A percentile compares a stretch with the other conserved stretches of the same genome.
These are phyloP conservation scores for Hemitrygon akajei DNA, from an alignment of 2,797 vertebrate genomes.

Conservation along the genomic window DNA sequence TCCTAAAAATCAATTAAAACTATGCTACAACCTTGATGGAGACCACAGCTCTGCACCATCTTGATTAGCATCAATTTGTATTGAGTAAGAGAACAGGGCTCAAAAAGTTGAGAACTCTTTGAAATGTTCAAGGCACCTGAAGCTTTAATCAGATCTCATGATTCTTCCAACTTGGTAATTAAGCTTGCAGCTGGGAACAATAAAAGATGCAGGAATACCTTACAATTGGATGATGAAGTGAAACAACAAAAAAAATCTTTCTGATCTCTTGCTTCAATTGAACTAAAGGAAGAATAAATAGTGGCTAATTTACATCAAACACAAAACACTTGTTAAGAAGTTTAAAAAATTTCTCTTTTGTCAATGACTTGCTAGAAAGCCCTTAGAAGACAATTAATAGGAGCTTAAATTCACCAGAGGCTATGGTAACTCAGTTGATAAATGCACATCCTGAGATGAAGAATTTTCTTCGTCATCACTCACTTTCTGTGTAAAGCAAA, in stretches of 20 bases:
- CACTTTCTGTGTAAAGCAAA: conserved; percentile 19
- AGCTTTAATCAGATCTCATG: neutral
- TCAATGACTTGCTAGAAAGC: neutral
- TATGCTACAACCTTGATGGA: no score
- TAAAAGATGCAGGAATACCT: no score
- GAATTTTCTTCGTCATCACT: neutral
- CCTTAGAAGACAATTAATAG: neutral
- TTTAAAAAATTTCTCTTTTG: no score
- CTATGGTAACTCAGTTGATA: neutral
- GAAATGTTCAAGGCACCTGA: neutral
- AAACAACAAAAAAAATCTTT: neutral
- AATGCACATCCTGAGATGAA: neutral
- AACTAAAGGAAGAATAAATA: neutral
- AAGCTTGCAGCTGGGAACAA: no score
- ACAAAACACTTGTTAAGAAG: neutral
- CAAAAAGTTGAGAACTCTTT: neutral
- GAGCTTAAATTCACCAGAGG: neutral
- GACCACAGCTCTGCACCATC: no score
- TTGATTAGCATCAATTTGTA: neutral
- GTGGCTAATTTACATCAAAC: neutral
- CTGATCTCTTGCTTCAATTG: neutral
- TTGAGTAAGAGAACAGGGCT: neutral
- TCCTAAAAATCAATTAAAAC: no score
- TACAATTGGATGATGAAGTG: neutral
- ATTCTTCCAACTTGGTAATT: neutral